phyloP scores from a whole-genome alignment of 2,113 vertebrate genomes.

The Oostethus manadensis region DNA sequence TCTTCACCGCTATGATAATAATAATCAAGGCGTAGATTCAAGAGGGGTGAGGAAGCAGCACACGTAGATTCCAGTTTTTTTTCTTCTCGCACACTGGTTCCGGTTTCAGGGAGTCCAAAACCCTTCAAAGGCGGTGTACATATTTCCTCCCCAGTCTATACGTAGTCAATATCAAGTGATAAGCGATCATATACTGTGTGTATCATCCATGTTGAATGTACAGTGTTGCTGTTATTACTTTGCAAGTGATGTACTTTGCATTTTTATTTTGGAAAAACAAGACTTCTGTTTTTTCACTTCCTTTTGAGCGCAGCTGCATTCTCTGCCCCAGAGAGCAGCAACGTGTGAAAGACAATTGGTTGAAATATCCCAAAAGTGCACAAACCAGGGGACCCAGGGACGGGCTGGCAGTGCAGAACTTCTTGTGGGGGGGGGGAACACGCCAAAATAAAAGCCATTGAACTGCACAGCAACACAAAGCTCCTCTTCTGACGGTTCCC shows the following conservation, averaged over 20 bases:
- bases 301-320: constrained; percentile 30
- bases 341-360: not conserved
- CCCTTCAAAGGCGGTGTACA: constrained; percentile 60
- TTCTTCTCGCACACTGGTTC: constrained; percentile 63
- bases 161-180: constrained; percentile 51
- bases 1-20: too few relatives aligned
- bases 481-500: constrained; percentile 56
- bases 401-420: constrained; percentile 55
- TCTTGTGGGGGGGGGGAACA: constrained; percentile 56
- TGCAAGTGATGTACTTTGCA: constrained; percentile 67
- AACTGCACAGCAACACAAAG: constrained; percentile 57
- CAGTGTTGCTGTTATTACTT: constrained; percentile 67
- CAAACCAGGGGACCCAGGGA: not conserved
- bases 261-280: constrained; percentile 63
- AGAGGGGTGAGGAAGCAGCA: constrained; percentile 54
- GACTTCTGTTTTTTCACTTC: constrained; percentile 35
- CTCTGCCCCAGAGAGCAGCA: not conserved
- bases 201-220: constrained; percentile 69
- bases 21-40: too few relatives aligned
- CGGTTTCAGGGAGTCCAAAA: constrained; percentile 64
- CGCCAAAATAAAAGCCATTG: constrained; percentile 68
- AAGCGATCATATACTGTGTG: constrained; percentile 13
- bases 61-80: constrained; percentile 61
- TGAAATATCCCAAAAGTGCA: not conserved
- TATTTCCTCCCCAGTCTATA: constrained; percentile 64